Base-by-base conservation (phyloP, 2,113 vertebrate species). In the Chionis minor region DNA sequence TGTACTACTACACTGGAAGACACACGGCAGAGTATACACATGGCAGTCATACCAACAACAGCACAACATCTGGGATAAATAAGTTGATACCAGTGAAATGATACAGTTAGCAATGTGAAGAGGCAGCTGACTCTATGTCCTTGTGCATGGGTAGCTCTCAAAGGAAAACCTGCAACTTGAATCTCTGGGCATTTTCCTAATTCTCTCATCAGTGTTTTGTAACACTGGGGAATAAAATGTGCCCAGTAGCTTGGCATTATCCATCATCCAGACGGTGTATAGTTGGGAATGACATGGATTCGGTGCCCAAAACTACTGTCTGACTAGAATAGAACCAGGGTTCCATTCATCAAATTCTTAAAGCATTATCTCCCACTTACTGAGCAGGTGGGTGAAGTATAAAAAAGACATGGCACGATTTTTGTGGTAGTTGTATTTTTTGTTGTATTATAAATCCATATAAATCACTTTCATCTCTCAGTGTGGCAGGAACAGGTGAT, bases 301-400 rank as follows among this genome's bases (percentile, higher is more conserved):
- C 4, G 4, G 47, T 96, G 73, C 74, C 78, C 88, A 88, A 83
- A 95, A 45, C 8, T 49, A 62, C 69, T 70, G 20, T 44, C 66
- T 94, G 81, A 88, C 83, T 86, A 88, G 72, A 85, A 75, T 8
- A 84, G 65, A 94, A 81, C 26, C 80, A 92, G 72, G 9, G 90
- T 87, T 91, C 84, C 79, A 96, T 96, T 93, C 14, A 95, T 97
- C 95, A 97, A 81, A 86, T 86, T 95, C 85, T 86, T 94, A 91
- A 92, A 90, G 23, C 71, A 70, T 81, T 90, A 85, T 94, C 67
- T 81, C 10, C 42, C 58, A 88, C n/a, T 92, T 82, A 80, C 49
- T 86, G 81, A 91, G 86, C 93, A 95, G 69, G 90, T 79, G 47
- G 78, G 30, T 92, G 27, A 94, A 90, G 59, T 69, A 51, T 14